These are phyloP conservation scores for Parasteatoda lunata DNA, from an alignment of 2,888 invertebrate genomes.

Conservation along the genomic window DNA sequence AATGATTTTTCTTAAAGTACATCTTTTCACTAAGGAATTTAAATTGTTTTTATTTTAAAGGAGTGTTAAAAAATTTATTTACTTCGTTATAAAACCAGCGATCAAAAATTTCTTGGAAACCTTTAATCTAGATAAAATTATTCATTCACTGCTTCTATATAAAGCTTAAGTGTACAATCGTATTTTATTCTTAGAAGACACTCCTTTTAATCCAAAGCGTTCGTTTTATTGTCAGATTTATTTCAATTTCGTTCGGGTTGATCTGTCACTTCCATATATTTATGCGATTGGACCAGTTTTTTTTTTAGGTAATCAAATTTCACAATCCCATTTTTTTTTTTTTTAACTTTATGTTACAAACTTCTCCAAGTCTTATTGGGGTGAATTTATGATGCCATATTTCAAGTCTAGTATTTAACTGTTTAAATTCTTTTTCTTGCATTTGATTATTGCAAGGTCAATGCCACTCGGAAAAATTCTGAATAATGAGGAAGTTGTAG, in stretches of 20 bases:
- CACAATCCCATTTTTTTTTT: not conserved
- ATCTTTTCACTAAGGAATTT: no score
- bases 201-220: not conserved
- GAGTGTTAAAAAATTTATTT: no score
- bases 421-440: not conserved
- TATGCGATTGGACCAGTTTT: not conserved
- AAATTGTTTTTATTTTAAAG: no score
- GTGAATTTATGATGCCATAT: not conserved
- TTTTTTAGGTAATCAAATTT: not conserved
- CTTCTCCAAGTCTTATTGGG: not conserved
- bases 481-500: not conserved
- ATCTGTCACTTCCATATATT: not conserved
- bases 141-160: conserved; percentile 29
- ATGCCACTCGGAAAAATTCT: not conserved
- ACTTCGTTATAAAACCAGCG: no score
- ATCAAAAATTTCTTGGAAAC: no score
- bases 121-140: not conserved
- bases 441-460: not conserved
- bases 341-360: not conserved
- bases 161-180: conserved; percentile 6
- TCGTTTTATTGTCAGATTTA: not conserved
- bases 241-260: not conserved
- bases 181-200: conserved; percentile 17
- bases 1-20: no score
- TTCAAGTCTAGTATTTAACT: not conserved